phyloP scores from a whole-genome alignment of 2,797 vertebrate species.

The Lepidocolaptes lacrymiger region DNA sequence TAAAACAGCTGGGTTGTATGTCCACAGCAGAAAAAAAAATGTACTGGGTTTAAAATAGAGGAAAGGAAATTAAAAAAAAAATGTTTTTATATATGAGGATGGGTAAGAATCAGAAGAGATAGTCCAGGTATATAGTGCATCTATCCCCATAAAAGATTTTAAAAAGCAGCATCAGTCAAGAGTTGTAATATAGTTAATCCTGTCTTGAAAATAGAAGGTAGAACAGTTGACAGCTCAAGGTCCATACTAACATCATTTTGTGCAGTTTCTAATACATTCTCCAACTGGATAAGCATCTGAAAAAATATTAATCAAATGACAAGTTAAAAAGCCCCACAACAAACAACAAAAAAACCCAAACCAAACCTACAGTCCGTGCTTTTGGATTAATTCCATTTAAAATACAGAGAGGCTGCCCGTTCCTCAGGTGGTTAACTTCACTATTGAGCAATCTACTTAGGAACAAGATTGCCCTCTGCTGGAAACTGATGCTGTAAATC shows the following conservation, averaged over 20 bases:
- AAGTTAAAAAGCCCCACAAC: neutral
- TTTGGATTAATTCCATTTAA: neutral
- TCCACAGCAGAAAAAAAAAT: neutral
- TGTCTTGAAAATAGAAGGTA: neutral
- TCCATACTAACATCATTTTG: neutral
- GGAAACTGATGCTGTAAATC: neutral
- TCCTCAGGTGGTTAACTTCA: neutral
- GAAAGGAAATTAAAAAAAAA: neutral
- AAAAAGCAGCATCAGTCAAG: neutral
- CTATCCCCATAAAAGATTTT: neutral
- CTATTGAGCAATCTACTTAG: neutral
- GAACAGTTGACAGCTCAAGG: neutral
- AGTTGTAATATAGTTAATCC: neutral
- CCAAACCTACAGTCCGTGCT: neutral
- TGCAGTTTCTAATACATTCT: neutral
- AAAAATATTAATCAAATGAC: neutral
- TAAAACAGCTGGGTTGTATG: neutral
- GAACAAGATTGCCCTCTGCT: slow-evolving; percentile 65
- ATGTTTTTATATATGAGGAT: neutral
- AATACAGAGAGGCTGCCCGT: neutral
- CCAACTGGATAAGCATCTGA: neutral
- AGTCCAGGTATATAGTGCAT: neutral
- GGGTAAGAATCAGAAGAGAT: neutral
- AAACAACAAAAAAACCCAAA: no score
- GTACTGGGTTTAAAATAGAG: neutral